These are phyloP conservation scores for Pogona vitticeps DNA, from an alignment of 2,113 vertebrate species.

Conservation along the genomic window DNA sequence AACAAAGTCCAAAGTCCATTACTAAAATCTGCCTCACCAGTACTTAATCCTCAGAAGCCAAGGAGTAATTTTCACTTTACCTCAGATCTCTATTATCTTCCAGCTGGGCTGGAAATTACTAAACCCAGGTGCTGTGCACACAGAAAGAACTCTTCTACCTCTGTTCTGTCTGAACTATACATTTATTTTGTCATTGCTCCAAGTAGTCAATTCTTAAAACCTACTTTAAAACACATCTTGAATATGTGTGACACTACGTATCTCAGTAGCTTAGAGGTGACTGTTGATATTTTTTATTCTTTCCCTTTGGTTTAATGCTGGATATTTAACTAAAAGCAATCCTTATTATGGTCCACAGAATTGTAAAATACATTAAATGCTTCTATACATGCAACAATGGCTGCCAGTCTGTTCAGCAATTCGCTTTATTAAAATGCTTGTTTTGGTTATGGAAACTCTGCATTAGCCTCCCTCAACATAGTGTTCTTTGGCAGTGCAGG, in stretches of 20 bases:
- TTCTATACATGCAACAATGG: background rate
- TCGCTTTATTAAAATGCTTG: background rate
- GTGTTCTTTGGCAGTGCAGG: too few relatives aligned
- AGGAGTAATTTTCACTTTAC: conserved; percentile 40
- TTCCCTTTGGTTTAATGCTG: background rate
- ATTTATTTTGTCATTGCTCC: conserved; percentile 3
- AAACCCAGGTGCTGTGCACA: conserved; percentile 35
- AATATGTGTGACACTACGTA: background rate
- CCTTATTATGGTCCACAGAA: background rate
- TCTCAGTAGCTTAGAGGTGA: background rate
- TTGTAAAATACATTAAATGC: background rate
- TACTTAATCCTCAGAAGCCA: background rate
- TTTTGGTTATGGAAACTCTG: background rate
- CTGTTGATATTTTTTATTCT: background rate
- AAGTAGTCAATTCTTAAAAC: conserved; percentile 25
- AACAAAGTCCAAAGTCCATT: conserved; percentile 18
- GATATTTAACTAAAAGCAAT: background rate
- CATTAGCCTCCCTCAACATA: background rate
- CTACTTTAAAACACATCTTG: background rate
- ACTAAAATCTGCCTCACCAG: conserved; percentile 24
- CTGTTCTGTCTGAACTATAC: conserved; percentile 40
- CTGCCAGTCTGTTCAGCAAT: background rate
- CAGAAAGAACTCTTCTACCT: conserved; percentile 42
- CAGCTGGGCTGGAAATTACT: conserved; percentile 34
- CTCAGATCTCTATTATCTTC: conserved; percentile 17